phyloP scores from a whole-genome alignment of 2,888 invertebrate genomes.

The Sicus ferrugineus region DNA sequence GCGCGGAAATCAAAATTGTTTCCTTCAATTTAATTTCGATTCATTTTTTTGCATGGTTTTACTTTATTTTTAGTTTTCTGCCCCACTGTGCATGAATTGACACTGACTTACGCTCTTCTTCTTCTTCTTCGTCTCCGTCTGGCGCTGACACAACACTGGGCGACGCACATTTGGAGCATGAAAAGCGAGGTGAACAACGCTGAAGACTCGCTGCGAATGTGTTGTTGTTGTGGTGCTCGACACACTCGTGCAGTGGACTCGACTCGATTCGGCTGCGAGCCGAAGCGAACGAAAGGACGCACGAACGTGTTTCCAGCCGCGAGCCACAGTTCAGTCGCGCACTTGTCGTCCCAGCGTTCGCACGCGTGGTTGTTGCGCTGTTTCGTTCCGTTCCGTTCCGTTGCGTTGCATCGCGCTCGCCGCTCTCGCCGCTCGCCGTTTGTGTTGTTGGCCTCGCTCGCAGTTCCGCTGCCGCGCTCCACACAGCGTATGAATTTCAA shows the following conservation, averaged over 20 bases:
- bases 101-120: background rate
- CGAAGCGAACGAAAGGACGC: background rate
- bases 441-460: background rate
- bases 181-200: background rate
- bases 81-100: conserved; percentile 12
- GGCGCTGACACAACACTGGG: conserved; percentile 14
- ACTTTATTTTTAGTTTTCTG: background rate
- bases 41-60: background rate
- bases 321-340: background rate
- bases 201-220: background rate
- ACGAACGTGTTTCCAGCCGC: conserved; percentile 1
- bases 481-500: background rate
- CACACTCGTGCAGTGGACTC: conserved; percentile 8
- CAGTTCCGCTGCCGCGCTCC: background rate
- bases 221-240: conserved; percentile 12
- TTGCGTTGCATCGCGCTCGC: conserved; percentile 9
- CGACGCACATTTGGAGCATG: background rate
- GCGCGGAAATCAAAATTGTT: background rate
- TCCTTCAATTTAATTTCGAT: background rate
- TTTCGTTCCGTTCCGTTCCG: conserved; percentile 4
- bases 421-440: conserved; percentile 5
- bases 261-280: background rate
- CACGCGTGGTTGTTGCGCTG: background rate
- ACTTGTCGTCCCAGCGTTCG: conserved; percentile 2
- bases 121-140: background rate